Conservation (phyloP, 2,888 invertebrate species). For the Hermodice carunculata region DNA sequence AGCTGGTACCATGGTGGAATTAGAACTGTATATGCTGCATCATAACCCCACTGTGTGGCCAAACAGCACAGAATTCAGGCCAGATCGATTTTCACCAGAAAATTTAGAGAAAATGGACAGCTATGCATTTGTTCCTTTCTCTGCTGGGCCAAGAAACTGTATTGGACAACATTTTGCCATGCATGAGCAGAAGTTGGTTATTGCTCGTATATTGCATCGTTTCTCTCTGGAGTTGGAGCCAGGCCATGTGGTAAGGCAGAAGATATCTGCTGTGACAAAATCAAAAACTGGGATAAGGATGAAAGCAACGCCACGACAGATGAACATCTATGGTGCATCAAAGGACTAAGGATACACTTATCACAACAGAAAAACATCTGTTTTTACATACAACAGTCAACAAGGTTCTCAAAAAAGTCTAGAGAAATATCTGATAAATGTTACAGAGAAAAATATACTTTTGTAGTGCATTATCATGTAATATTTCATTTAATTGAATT, state of each 20-base stretch:
- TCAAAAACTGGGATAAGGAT: conserved; percentile 21
- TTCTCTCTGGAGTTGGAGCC: conserved; percentile 42
- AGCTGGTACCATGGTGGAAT: conserved; percentile 37
- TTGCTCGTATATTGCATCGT: conserved; percentile 23
- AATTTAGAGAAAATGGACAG: conserved; percentile 43
- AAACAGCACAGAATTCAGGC: too few species aligned
- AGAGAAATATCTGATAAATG: too few species aligned
- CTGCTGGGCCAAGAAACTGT: conserved; percentile 47
- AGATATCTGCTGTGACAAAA: conserved; percentile 46
- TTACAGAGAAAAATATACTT: too few species aligned
- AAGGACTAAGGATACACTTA: too few species aligned
- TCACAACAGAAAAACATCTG: too few species aligned
- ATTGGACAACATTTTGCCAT: conserved; percentile 23
- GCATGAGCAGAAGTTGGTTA: conserved; percentile 23
- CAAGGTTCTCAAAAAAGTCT: too few species aligned
- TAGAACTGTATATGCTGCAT: conserved; percentile 50
- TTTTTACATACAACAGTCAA: too few species aligned
- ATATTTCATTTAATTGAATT: too few species aligned
- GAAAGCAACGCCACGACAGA: not conserved
- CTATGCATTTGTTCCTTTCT: conserved; percentile 47
- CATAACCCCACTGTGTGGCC: conserved; percentile 51
- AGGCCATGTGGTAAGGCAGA: conserved; percentile 36
- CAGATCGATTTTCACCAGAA: conserved; percentile 47
- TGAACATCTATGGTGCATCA: too few species aligned
- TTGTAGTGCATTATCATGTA: too few species aligned